Percentiles rank a stretch among this genome's conserved stretches.
Conservation (phyloP, 2,888 invertebrate genomes). For the Agapostemon virescens region DNA sequence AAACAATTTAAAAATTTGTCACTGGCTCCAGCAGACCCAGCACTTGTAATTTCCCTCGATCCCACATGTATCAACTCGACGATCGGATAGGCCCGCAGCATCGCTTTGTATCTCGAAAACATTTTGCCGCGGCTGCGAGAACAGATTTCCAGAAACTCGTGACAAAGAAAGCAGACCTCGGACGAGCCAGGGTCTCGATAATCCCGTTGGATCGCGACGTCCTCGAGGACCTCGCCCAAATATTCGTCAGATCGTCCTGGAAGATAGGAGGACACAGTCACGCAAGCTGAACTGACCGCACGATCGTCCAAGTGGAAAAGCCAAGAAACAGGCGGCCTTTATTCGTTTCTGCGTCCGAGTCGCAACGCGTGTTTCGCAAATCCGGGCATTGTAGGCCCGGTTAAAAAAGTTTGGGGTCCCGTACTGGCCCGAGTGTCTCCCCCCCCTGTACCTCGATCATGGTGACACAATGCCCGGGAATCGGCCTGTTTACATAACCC, state of each 20-base stretch:
- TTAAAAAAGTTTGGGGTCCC: constrained; percentile 62
- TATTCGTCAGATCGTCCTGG: constrained; percentile 9
- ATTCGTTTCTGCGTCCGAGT: constrained; percentile 6
- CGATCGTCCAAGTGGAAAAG: constrained; percentile 51
- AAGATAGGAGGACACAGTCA: constrained; percentile 16
- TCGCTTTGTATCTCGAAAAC: not conserved
- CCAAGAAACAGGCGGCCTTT: constrained; percentile 41
- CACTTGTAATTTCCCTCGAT: not conserved
- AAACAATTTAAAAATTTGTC: too few relatives aligned
- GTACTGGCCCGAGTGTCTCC: not conserved
- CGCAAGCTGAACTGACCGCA: constrained; percentile 9
- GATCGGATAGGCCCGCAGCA: not conserved
- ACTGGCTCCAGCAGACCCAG: too few relatives aligned
- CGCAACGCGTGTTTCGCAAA: constrained; percentile 69
- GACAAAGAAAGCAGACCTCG: not conserved
- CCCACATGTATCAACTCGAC: not conserved
- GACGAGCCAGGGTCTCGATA: not conserved
- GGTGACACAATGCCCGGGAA: constrained; percentile 69
- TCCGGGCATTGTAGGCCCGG: constrained; percentile 70
- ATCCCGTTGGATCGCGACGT: not conserved
- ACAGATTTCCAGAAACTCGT: not conserved
- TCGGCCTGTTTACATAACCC: constrained; percentile 75
- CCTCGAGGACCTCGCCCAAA: not conserved
- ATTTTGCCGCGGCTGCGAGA: too few relatives aligned
- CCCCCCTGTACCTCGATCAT: constrained; percentile 47